Evolutionary conservation across 1,140 invertebrate genomes (phyloP), one percentile per base, ranked within the genome.

Genomic region (Ridgeia piscesae): DNA sequence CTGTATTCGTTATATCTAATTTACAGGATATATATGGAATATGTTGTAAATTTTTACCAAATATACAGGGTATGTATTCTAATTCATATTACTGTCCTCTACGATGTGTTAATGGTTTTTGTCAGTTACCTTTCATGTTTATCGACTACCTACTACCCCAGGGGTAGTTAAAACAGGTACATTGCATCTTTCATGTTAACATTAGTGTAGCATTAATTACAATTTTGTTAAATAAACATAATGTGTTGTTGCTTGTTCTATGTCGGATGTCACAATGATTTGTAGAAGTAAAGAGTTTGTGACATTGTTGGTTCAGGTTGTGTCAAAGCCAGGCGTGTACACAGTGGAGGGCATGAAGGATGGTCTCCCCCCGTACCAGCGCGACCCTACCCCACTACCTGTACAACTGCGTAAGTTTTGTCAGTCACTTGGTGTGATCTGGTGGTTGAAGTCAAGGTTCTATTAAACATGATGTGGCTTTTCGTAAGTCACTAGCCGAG

Each of bases 311-410:
- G 89, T 92, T 91, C 94, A 98, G 98, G 98, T 98, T 35, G 97
- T 98, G 88, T 97, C 98, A 21, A 98, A 98, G 94, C 98, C 98
- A 35, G 97, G 98, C 94, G 96, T 98, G 8, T 98, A 98, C 95
- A 98, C 98, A 90, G 34, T 17, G 17, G n/a, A n/a, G 4, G 17
- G n/a, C 35, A 90, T 34, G 34, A 90, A 90, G 89, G 89, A 90
- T 90, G 89, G 2, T 27, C 35, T 90, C 4, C 89, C 89, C 17
- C 89, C 89, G 11, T 90, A 90, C 35, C 89, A 77, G 58, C 11
- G 58, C 2, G 58, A 77, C 58, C 58, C 58, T 77, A 77, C 17
- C 58, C 2, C 58, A 77, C 27, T 77, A 9, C 27, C 58, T 4
- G 27, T 21, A 77, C 11, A 77, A 77, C 58, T 21, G 27, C 27